These are phyloP conservation scores for Furnarius figulus DNA, from an alignment of 2,113 vertebrate species.

Conservation along the genomic window DNA sequence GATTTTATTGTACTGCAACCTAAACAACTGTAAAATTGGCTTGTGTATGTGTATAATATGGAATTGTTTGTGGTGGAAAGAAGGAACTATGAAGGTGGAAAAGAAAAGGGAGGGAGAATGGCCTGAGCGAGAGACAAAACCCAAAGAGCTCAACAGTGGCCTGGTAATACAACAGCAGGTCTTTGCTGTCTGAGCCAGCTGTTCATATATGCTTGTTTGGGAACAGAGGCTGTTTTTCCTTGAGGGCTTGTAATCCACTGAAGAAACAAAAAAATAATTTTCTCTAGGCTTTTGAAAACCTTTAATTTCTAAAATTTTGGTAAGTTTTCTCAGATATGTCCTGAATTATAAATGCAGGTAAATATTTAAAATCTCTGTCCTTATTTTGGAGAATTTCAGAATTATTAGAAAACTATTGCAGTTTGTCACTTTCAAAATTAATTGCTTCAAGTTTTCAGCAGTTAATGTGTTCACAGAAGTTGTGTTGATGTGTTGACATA, in stretches of 20 bases:
- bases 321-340: background rate
- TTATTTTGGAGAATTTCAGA: background rate
- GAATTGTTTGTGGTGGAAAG: background rate
- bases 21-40: background rate
- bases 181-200: slow-evolving; percentile 26
- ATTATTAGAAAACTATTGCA: background rate
- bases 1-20: background rate
- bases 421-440: background rate
- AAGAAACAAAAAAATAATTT: background rate
- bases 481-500: background rate
- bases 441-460: background rate
- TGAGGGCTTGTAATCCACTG: background rate
- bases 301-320: background rate
- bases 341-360: background rate
- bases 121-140: background rate
- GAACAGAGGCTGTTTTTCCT: background rate
- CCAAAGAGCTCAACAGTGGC: background rate
- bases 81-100: background rate
- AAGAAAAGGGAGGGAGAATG: background rate
- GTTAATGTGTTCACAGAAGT: background rate
- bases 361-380: background rate
- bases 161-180: background rate
- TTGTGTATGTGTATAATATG: background rate
- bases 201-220: slow-evolving; percentile 4
- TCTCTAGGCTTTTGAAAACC: background rate